A percentile compares a stretch with the other conserved stretches of the same genome.
Evolutionary conservation across 2,888 invertebrate genomes (phyloP).

Genomic region (Eustalomyia histrio): DNA sequence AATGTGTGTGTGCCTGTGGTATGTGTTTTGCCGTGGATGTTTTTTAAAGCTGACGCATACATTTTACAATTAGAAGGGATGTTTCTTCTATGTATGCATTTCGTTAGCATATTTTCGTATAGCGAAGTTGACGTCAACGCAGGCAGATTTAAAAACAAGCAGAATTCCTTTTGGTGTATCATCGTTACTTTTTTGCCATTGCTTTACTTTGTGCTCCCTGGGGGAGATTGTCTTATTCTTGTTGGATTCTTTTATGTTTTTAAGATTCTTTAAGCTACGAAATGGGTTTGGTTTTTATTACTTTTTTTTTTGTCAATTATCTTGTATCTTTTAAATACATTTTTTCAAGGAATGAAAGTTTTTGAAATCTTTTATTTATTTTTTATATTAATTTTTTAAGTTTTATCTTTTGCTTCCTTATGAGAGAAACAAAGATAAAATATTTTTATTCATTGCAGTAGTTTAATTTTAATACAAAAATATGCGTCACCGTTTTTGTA

Average conservation of each 20-base stretch:
- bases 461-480: not conserved
- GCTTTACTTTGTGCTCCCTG: constrained; percentile 46
- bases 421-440: not conserved
- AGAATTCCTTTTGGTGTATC: constrained; percentile 37
- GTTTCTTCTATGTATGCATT: constrained; percentile 32
- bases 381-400: not conserved
- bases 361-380: not conserved
- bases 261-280: constrained; percentile 33
- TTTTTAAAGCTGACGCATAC: constrained; percentile 63
- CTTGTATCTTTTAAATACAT: constrained; percentile 1
- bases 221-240: constrained; percentile 56
- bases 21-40: too few relatives aligned
- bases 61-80: constrained; percentile 56
- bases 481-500: constrained; percentile 34
- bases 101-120: constrained; percentile 23
- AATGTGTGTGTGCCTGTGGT: constrained; percentile 18
- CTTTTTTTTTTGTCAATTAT: constrained; percentile 20
- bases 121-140: constrained; percentile 1
- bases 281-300: constrained; percentile 51
- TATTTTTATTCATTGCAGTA: not conserved
- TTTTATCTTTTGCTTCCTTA: not conserved
- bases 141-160: constrained; percentile 39
- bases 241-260: constrained; percentile 46
- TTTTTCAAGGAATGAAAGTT: not conserved
- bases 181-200: constrained; percentile 30